A percentile compares a stretch with the other conserved stretches of the same genome.
These are phyloP conservation scores for Calliphora vicina DNA, from an alignment of 1,140 invertebrate species.

Conservation along the genomic window DNA sequence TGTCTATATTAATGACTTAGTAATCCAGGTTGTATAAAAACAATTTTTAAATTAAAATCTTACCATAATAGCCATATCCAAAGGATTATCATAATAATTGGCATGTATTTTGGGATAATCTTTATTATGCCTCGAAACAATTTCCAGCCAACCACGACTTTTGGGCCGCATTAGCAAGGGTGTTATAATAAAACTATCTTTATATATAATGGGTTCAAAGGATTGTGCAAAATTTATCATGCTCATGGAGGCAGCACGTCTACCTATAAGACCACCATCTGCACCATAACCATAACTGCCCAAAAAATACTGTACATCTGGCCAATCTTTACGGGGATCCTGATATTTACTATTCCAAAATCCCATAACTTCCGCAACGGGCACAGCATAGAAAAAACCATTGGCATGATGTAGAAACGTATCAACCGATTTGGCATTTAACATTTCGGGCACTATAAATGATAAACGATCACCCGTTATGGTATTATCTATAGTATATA, in stretches of 20 bases:
- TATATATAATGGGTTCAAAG: conserved; percentile 73
- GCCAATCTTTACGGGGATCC: conserved; percentile 71
- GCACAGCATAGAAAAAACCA: conserved; percentile 73
- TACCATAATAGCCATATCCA: conserved; percentile 75
- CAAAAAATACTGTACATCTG: conserved; percentile 81
- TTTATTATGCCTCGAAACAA: conserved; percentile 72
- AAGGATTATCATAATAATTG: conserved; percentile 77
- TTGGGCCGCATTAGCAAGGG: conserved; percentile 75
- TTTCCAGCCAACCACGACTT: conserved; percentile 73
- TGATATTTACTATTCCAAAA: conserved; percentile 80
- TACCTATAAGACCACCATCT: conserved; percentile 77
- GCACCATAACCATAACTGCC: conserved; percentile 74
- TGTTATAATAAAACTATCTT: conserved; percentile 72
- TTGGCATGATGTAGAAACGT: conserved; percentile 67
- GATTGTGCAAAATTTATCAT: conserved; percentile 73
- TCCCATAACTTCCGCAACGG: conserved; percentile 77
- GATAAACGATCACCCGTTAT: conserved; percentile 65
- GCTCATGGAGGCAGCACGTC: conserved; percentile 71
- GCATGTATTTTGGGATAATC: conserved; percentile 81
- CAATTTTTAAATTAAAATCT: conserved; percentile 49
- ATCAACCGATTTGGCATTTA: conserved; percentile 66
- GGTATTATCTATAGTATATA: conserved; percentile 67
- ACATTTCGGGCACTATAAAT: conserved; percentile 69
- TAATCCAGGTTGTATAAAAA: too few relatives aligned
- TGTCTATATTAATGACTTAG: too few relatives aligned